phyloP scores from a whole-genome alignment of 2,113 vertebrate species.

The Archilochus colubris region DNA sequence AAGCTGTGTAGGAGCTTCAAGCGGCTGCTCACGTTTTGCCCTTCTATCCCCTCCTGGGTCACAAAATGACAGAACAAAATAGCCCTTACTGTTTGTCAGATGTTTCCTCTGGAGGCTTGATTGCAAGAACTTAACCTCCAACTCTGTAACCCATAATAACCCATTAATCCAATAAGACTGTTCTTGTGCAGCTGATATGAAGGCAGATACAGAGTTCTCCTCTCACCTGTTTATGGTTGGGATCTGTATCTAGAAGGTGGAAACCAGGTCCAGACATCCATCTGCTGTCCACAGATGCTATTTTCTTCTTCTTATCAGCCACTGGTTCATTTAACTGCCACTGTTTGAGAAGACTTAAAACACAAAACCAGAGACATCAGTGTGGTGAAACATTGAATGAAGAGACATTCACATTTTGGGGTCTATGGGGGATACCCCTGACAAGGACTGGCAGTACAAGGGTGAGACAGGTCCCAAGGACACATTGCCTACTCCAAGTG shows the following conservation, averaged over 20 bases:
- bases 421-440: neutral
- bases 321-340: neutral
- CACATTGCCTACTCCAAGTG: neutral
- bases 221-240: slow-evolving; percentile 44
- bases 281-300: neutral
- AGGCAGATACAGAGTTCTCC: neutral
- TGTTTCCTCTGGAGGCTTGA: neutral
- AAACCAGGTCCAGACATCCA: neutral
- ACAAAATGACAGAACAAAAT: neutral
- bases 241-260: neutral
- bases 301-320: slow-evolving; percentile 29
- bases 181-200: neutral
- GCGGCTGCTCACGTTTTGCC: neutral
- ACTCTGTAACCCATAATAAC: neutral
- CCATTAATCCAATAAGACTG: neutral
- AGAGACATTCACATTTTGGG: neutral
- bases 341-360: slow-evolving; percentile 50
- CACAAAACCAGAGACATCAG: neutral
- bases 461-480: neutral
- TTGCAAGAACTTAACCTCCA: neutral
- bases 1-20: slow-evolving; percentile 73
- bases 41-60: slow-evolving; percentile 4
- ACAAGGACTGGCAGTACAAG: neutral
- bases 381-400: neutral
- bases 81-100: neutral